Percentiles rank a stretch among this genome's conserved stretches.
Evolutionary conservation across 2,888 invertebrate genomes (phyloP).

Genomic region (Exocentrus adspersus): DNA sequence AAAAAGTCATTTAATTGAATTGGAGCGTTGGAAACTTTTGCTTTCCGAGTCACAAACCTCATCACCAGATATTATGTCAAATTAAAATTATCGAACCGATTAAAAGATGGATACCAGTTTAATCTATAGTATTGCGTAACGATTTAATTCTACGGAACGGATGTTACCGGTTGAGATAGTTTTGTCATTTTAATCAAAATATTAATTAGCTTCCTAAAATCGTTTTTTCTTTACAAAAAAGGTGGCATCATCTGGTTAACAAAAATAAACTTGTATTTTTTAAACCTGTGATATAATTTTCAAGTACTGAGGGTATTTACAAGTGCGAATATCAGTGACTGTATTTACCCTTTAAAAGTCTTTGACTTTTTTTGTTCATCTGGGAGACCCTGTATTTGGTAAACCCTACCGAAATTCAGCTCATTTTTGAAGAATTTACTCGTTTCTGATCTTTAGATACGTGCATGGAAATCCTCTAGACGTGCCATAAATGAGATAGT

Average conservation of each 20-base stretch:
- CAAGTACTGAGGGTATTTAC: background rate
- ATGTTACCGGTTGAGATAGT: background rate
- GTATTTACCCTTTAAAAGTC: no score
- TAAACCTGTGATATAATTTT: background rate
- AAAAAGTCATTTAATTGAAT: no score
- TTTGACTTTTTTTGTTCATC: background rate
- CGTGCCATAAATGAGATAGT: background rate
- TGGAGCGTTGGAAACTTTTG: background rate
- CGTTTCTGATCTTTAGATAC: no score
- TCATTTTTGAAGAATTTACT: no score
- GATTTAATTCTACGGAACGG: background rate
- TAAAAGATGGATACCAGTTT: background rate
- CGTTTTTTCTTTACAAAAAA: background rate
- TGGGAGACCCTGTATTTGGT: no score
- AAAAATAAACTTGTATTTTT: background rate
- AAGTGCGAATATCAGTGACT: no score
- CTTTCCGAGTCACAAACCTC: background rate
- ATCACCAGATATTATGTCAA: background rate
- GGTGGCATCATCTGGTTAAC: background rate
- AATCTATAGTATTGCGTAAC: background rate
- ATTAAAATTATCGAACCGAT: background rate
- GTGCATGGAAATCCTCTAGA: no score
- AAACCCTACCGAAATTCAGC: no score
- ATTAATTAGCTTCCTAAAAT: background rate
- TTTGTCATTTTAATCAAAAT: background rate